Conservation (phyloP, 1,140 invertebrate genomes). For the Philopotamus ludificatus region DNA sequence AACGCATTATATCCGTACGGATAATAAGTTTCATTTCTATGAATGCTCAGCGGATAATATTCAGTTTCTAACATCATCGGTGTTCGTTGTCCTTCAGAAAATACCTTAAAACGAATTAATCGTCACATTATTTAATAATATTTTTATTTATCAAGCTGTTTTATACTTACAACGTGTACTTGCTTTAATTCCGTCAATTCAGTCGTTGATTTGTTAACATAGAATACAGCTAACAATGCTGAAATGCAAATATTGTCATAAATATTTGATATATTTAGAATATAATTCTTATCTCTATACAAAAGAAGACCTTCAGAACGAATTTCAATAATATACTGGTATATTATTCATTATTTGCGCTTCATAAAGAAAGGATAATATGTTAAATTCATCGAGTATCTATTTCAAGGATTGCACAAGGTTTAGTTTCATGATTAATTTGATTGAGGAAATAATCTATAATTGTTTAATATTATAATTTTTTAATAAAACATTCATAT, state of each 20-base stretch:
- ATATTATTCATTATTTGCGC: too few species aligned
- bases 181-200: constrained; percentile 52
- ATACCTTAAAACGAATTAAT: constrained; percentile 47
- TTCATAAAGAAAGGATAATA: too few species aligned
- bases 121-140: not conserved
- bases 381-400: too few species aligned
- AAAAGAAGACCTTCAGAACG: too few species aligned
- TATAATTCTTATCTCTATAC: too few species aligned
- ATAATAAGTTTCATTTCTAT: constrained; percentile 51
- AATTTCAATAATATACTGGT: too few species aligned
- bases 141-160: constrained; percentile 8
- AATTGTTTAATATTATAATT: too few species aligned
- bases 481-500: too few species aligned
- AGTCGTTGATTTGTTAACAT: constrained; percentile 50
- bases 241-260: not conserved
- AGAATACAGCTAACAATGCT: constrained; percentile 55
- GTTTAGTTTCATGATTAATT: too few species aligned
- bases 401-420: too few species aligned
- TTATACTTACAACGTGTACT: constrained; percentile 52
- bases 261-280: too few species aligned
- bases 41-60: constrained; percentile 50
- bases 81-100: constrained; percentile 59
- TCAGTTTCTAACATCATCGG: constrained; percentile 52
- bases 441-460: too few species aligned
- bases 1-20: constrained; percentile 56